A percentile compares a stretch with the other conserved stretches of the same genome.
These are phyloP conservation scores for Neotoxoptera formosana DNA, from an alignment of 1,140 invertebrate genomes.

Conservation along the genomic window DNA sequence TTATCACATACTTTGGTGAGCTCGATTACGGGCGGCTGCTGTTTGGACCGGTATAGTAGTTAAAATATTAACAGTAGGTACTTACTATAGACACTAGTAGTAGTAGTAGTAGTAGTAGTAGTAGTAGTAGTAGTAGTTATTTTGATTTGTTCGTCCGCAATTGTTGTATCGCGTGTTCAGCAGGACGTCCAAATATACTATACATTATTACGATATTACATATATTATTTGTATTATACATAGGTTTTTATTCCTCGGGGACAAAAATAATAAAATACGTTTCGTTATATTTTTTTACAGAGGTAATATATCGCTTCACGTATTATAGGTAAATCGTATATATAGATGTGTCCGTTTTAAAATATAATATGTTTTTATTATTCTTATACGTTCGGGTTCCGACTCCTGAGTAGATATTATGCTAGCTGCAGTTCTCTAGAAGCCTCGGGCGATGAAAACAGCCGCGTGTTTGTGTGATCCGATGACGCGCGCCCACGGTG, in stretches of 20 bases:
- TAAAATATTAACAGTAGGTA: not conserved
- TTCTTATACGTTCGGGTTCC: not conserved
- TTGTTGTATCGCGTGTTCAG: slow-evolving; percentile 30
- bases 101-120: not conserved
- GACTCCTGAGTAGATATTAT: not conserved
- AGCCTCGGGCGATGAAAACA: not conserved
- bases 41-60: slow-evolving; percentile 25
- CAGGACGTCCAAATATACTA: slow-evolving; percentile 11
- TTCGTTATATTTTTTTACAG: slow-evolving; percentile 28
- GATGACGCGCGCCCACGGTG: not conserved
- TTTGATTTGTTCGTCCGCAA: slow-evolving; percentile 22
- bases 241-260: slow-evolving; percentile 22
- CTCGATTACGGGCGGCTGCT: not conserved
- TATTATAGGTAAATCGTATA: not conserved
- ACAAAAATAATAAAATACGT: slow-evolving; percentile 16
- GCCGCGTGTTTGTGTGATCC: not conserved
- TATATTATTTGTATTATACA: not conserved
- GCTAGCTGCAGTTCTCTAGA: not conserved
- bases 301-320: slow-evolving; percentile 22
- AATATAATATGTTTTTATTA: not conserved
- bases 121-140: not conserved
- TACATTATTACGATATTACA: not conserved
- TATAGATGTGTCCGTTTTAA: not conserved
- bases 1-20: not conserved
- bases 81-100: not conserved